Evolutionary conservation across 2,888 invertebrate genomes (phyloP), one percentile per base, ranked within the genome.

Genomic region (Drosophila cognata): DNA sequence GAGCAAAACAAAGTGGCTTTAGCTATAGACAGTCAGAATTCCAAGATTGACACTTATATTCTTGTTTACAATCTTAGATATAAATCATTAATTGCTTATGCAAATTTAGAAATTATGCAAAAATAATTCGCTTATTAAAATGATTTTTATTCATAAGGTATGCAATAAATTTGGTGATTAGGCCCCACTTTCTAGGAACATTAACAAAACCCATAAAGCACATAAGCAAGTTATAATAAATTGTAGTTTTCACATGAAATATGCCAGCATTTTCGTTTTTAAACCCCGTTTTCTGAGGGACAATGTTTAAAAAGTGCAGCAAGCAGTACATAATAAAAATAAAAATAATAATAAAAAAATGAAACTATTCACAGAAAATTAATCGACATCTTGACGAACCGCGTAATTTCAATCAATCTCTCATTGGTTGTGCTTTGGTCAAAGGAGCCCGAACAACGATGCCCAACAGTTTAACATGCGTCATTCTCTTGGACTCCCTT

Each of bases 401-500:
- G 28, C 55, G 13, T 38, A 6, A 7, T 36, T 58, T 58, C 31
- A 16, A 21, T 70, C 10, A 67, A n/a, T 63, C 33, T 48, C 25
- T 58, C n/a, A 50, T 50, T 13, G 11, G 10, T 68, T 63, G 50
- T 31, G 50, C 31, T 58, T 65, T 83, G 29, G 67, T 63, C 7
- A 25, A 46, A 16, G 4, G 21, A 46, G 46, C 4, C 46, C 16
- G 8, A 46, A 46, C 21, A 25, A 25, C 46, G 46, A 46, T 25
- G 16, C 8, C 46, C 25, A 46, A 25, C 21, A 46, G 16, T 25
- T 25, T 8, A 46, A 16, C 13, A 46, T 46, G 18, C 7, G 56
- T 56, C 28, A 56, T 38, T 56, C 38, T 18, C 7, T 35, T 35
- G 53, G 21, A 35, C 25, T 35, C 1, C 58, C 63, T 79, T 93